phyloP scores from a whole-genome alignment of 2,113 vertebrate genomes.

The Odontophorus gujanensis region DNA sequence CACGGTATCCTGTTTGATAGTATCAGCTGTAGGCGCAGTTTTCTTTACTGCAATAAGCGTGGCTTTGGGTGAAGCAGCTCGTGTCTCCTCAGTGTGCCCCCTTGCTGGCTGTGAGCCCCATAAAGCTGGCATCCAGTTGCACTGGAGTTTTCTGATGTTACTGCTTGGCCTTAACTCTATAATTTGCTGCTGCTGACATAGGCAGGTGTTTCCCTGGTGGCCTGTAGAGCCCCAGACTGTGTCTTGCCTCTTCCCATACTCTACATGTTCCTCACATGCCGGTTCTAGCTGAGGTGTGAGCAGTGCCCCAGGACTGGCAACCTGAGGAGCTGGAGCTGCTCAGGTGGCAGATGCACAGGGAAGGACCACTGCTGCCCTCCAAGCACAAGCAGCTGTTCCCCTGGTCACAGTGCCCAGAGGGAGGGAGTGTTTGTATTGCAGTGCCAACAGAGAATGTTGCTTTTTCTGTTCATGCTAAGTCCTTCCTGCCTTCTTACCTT shows the following conservation, averaged over 20 bases:
- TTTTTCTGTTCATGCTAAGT: rapidly evolving
- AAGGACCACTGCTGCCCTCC: background rate
- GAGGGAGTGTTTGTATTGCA: background rate
- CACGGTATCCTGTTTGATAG: rapidly evolving
- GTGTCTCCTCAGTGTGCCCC: rapidly evolving
- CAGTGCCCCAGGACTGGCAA: background rate
- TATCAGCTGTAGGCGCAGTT: background rate
- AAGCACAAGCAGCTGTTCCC: rapidly evolving
- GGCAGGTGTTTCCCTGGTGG: background rate
- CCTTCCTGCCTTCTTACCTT: background rate
- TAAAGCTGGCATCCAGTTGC: rapidly evolving
- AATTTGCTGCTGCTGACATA: background rate
- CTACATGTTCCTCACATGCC: rapidly evolving
- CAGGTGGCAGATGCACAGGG: background rate
- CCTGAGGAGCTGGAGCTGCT: rapidly evolving
- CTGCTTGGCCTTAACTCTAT: background rate
- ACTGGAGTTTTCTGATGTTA: background rate
- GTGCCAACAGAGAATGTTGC: background rate
- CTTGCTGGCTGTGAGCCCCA: background rate
- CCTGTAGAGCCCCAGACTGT: rapidly evolving
- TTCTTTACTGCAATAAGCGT: background rate
- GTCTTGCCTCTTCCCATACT: background rate
- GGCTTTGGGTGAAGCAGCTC: background rate
- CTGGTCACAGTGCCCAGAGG: rapidly evolving
- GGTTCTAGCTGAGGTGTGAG: background rate